Conservation (phyloP, 2,113 vertebrate species). For the Tinamus guttatus region DNA sequence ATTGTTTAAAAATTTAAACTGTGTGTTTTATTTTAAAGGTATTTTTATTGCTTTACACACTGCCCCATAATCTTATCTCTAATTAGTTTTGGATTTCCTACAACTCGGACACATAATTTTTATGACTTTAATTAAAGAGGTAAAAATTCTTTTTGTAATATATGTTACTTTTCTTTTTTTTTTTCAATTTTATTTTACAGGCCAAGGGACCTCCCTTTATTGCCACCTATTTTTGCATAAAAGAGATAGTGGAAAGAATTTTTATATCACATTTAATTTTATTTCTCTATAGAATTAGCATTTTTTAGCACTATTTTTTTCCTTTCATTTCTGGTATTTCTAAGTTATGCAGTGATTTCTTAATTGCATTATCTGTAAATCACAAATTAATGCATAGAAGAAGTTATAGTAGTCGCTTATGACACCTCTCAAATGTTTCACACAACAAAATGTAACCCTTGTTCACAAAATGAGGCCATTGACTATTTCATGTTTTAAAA, state of each 20-base stretch:
- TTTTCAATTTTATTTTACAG: not conserved
- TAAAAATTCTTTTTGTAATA: not conserved
- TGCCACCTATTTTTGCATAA: not conserved
- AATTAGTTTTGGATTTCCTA: not conserved
- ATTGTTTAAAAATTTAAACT: constrained; percentile 21
- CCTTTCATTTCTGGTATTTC: not conserved
- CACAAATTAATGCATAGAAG: not conserved
- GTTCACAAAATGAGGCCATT: not conserved
- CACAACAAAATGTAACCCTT: not conserved
- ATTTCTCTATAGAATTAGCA: not conserved
- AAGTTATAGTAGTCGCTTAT: not conserved
- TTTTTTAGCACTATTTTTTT: not conserved
- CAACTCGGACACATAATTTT: not conserved
- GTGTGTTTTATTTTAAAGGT: not conserved
- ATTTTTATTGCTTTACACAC: not conserved
- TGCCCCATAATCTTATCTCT: not conserved
- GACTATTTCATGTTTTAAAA: not conserved
- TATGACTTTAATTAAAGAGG: not conserved
- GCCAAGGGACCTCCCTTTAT: not conserved
- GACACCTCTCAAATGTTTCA: not conserved
- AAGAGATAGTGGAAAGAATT: not conserved
- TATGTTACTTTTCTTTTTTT: not conserved
- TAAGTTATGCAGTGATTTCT: not conserved
- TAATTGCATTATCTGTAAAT: not conserved
- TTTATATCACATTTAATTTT: not conserved